Evolutionary conservation across 2,113 vertebrate genomes (phyloP), one percentile per base, ranked within the genome.

Genomic region (Lagopus leucura): DNA sequence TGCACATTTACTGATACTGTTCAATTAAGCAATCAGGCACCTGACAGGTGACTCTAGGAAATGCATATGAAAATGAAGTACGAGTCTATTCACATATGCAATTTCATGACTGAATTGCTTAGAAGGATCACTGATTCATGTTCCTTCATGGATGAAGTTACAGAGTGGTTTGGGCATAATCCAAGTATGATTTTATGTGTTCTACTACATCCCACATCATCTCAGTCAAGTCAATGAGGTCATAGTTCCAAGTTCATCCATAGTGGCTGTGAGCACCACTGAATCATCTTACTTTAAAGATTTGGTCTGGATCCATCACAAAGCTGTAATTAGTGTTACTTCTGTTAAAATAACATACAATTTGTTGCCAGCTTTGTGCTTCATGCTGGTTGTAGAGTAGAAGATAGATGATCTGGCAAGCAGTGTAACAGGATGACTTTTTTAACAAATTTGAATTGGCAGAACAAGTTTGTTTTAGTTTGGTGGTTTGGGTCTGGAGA

Each of bases 121-220:
- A 74, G 75, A 81, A 73, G 32, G 82, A 78, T 60, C 66, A 32
- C 54, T 73, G 71, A 65, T 85, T 90, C 55, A 36, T 65, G 14
- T 43, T 86, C 50, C 67, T 79, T 82, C 72, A 50, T 66, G 76
- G 67, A 55, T 86, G 88, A 94, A 88, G 45, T 84, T 75, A 40
- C 50, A 34, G 48, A 40, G 42, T 71, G 60, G 21, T 86, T 80
- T 93, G 72, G 55, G 55, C 7, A 19, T 32, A 83, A 81, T 63
- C 15, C 77, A 79, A 78, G 9, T 21, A 65, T 52, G 28, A 45
- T 70, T 42, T 90, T 52, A 18, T 50, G 16, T 74, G 38, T 45
- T 70, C 32, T 11, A 63, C 30, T 82, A 18, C 19, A 60, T 78
- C 70, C 30, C 57, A 12, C 18, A 47, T 93, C 55, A 47, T 60